Percentiles rank a stretch among this genome's conserved stretches.
Conservation (phyloP, 92 coral and sea anemone genomes). For the Heteractis magnifica region DNA sequence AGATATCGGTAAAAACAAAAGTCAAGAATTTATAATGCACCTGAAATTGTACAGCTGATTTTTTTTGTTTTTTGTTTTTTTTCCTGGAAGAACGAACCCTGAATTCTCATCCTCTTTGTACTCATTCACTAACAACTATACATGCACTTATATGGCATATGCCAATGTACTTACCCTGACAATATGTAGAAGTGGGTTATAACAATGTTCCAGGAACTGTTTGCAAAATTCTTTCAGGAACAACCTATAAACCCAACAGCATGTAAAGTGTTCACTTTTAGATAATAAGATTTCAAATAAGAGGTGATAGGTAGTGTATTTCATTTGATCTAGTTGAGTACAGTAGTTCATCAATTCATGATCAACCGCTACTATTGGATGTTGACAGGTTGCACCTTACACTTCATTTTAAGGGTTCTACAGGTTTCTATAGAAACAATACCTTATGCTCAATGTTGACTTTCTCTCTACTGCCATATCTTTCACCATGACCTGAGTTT, state of each 20-base stretch:
- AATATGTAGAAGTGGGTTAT: slow-evolving; percentile 77
- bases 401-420: too few relatives aligned
- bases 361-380: too few relatives aligned
- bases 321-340: too few relatives aligned
- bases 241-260: slow-evolving; percentile 46
- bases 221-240: slow-evolving; percentile 82
- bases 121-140: neutral
- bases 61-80: too few relatives aligned
- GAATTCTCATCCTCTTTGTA: too few relatives aligned
- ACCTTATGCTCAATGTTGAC: slow-evolving; percentile 97
- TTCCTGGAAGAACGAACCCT: too few relatives aligned
- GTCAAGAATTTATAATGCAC: neutral
- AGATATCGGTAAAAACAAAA: neutral
- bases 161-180: slow-evolving; percentile 65
- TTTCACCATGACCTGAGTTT: slow-evolving; percentile 74
- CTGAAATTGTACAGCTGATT: neutral
- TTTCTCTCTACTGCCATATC: slow-evolving; percentile 88
- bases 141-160: too few relatives aligned
- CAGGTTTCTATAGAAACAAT: neutral
- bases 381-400: neutral
- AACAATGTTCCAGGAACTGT: slow-evolving; percentile 81
- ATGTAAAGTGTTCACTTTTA: too few relatives aligned
- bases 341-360: too few relatives aligned
- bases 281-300: too few relatives aligned
- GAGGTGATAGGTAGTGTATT: too few relatives aligned